Evolutionary conservation across 2,888 invertebrate species (phyloP).

Genomic region (Pegoplata infirma): DNA sequence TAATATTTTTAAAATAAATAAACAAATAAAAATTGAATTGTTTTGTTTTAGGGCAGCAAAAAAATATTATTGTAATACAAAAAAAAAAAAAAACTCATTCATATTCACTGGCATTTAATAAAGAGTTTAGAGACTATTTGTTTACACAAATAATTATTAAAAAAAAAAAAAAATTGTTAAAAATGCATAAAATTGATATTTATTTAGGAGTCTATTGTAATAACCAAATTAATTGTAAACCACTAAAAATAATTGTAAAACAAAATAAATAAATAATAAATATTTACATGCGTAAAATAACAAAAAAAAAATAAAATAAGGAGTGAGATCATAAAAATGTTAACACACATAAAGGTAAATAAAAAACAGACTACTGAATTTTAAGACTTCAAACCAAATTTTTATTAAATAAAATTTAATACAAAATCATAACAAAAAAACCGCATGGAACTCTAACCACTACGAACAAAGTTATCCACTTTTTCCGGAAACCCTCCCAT

Average conservation of each 20-base stretch:
- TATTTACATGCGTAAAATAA: constrained; percentile 35
- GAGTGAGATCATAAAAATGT: too few species aligned
- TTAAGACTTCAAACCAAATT: too few species aligned
- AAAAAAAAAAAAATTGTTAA: constrained; percentile 33
- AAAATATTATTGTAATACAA: too few species aligned
- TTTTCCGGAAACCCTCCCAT: too few species aligned
- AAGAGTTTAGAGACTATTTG: constrained; percentile 29
- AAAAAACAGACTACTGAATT: too few species aligned
- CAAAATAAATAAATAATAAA: constrained; percentile 44
- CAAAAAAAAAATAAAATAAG: background rate
- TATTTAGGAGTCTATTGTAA: constrained; percentile 5
- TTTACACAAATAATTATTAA: constrained; percentile 3
- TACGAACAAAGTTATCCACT: too few species aligned
- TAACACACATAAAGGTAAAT: too few species aligned
- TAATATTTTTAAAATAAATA: constrained; percentile 15
- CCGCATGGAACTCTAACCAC: too few species aligned
- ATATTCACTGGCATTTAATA: constrained; percentile 29
- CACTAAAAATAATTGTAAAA: constrained; percentile 41
- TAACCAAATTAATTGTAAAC: constrained; percentile 36
- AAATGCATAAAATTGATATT: background rate
- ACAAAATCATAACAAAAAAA: too few species aligned
- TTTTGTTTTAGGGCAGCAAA: background rate
- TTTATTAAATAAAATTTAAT: too few species aligned
- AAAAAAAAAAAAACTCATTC: constrained; percentile 23
- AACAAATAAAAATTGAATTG: background rate